Evolutionary conservation across 2,113 vertebrate species (phyloP).

Genomic region (Conger conger): DNA sequence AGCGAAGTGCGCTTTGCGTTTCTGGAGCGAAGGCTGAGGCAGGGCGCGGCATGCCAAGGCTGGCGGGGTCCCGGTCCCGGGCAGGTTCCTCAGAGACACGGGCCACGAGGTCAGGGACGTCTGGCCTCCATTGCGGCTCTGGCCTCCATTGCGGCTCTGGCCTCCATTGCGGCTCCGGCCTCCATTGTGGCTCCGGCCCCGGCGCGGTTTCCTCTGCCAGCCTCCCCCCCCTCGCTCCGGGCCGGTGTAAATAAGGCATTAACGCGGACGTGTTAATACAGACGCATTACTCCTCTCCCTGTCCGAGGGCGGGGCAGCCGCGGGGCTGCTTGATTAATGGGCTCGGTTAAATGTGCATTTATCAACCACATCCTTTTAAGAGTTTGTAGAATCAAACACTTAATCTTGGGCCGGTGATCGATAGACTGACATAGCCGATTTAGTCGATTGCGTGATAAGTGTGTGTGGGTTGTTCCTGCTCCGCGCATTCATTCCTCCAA

Average conservation of each 20-base stretch:
- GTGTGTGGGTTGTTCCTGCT: background rate
- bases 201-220: background rate
- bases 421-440: background rate
- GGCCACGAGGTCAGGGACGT: background rate
- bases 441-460: background rate
- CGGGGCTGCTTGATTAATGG: constrained; percentile 1
- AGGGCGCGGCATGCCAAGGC: background rate
- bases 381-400: background rate
- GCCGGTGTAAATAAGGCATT: background rate
- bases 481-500: background rate
- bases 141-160: no score
- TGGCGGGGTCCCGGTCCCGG: background rate
- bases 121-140: background rate
- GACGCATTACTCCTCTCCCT: background rate
- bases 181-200: no score
- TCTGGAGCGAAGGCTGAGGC: background rate
- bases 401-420: background rate
- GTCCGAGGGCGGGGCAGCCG: background rate
- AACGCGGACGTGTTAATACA: background rate
- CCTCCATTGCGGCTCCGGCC: no score
- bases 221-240: background rate
- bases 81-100: no score
- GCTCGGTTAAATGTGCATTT: background rate
- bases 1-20: background rate
- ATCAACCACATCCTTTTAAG: constrained; percentile 10